Evolutionary conservation across 2,797 vertebrate genomes (phyloP).

Genomic region (Sebastes trivittatus): DNA sequence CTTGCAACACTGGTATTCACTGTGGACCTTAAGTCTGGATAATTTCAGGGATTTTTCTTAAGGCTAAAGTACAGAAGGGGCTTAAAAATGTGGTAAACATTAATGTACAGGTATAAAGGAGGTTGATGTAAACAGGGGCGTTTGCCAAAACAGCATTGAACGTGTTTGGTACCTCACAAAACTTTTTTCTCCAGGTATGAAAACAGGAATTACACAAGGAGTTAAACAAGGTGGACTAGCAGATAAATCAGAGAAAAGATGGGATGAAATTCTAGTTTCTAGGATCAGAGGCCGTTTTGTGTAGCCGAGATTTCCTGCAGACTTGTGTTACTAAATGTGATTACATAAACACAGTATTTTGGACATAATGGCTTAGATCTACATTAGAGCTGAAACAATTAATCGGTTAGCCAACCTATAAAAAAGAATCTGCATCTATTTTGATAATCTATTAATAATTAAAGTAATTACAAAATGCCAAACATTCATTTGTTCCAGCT

Average conservation of each 20-base stretch:
- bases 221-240: neutral
- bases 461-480: neutral
- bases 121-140: neutral
- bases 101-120: neutral
- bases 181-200: neutral
- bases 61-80: neutral
- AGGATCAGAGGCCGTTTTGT: neutral
- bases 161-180: neutral
- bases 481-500: neutral
- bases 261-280: neutral
- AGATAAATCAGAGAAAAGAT: neutral
- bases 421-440: neutral
- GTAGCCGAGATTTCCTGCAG: neutral
- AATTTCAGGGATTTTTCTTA: slow-evolving; percentile 45
- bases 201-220: slow-evolving; percentile 8
- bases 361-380: neutral
- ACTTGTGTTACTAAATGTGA: neutral
- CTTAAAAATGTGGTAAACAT: neutral
- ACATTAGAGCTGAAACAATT: neutral
- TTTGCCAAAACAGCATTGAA: neutral
- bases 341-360: neutral
- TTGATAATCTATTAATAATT: neutral
- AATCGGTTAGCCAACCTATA: neutral
- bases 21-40: slow-evolving; percentile 38
- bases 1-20: slow-evolving; percentile 49